A percentile compares a stretch with the other conserved stretches of the same genome.
These are phyloP conservation scores for Spongia lamella DNA, from an alignment of 37 sponge, comb jelly and placozoan species.

Conservation along the genomic window DNA sequence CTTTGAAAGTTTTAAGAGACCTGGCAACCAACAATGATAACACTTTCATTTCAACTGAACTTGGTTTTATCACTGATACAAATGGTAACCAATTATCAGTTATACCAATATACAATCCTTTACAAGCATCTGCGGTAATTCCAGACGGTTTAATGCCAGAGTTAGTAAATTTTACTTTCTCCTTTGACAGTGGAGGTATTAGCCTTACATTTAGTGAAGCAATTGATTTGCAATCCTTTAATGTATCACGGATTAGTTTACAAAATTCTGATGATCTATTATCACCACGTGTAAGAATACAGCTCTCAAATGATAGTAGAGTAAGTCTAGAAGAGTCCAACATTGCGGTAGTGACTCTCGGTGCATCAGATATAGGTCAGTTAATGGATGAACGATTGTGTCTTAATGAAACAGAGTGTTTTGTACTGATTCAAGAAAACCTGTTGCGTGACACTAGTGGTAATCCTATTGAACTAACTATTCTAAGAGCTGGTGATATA, in stretches of 20 bases:
- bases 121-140: conserved; percentile 25
- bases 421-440: conserved; percentile 39
- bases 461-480: conserved; percentile 44
- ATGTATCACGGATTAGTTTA: conserved; percentile 20
- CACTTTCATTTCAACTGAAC: conserved; percentile 56
- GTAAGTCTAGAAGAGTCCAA: conserved; percentile 26
- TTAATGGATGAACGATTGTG: conserved; percentile 52
- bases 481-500: conserved; percentile 30
- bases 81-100: conserved; percentile 28
- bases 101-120: conserved; percentile 16
- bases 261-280: conserved; percentile 4
- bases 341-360: conserved; percentile 34
- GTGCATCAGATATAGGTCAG: conserved; percentile 22
- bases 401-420: conserved; percentile 55
- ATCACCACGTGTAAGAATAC: background rate
- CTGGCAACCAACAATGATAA: conserved; percentile 45
- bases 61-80: conserved; percentile 52
- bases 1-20: conserved; percentile 38
- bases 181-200: conserved; percentile 63
- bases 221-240: conserved; percentile 26
- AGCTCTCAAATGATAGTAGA: conserved; percentile 4
- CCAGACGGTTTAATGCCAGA: conserved; percentile 55
- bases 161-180: conserved; percentile 45
- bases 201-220: conserved; percentile 70
- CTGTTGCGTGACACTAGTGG: conserved; percentile 70